A percentile compares a stretch with the other conserved stretches of the same genome.
phyloP scores from a whole-genome alignment of 2,797 vertebrate genomes.

The Erpetoichthys calabaricus region DNA sequence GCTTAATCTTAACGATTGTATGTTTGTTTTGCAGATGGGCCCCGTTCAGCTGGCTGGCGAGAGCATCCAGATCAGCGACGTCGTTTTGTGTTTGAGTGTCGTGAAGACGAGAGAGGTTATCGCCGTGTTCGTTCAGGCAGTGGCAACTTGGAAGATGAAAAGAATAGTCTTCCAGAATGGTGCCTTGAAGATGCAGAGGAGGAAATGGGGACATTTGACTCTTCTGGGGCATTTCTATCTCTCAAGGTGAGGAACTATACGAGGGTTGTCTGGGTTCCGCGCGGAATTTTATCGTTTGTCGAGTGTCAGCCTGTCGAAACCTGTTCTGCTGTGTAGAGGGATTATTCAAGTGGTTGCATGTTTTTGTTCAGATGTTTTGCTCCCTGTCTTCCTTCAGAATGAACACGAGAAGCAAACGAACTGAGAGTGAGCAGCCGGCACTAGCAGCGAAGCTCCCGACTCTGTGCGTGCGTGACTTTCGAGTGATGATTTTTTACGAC shows the following conservation, averaged over 20 bases:
- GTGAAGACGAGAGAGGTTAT: slow-evolving; percentile 80
- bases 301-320: too few species aligned
- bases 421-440: too few species aligned
- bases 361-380: too few species aligned
- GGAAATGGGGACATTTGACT: slow-evolving; percentile 97
- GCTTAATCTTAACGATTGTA: slow-evolving; percentile 14
- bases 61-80: slow-evolving; percentile 82
- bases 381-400: too few species aligned
- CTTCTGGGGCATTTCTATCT: slow-evolving; percentile 89
- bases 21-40: slow-evolving; percentile 48
- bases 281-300: too few species aligned
- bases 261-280: too few species aligned
- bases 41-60: slow-evolving; percentile 81
- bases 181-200: slow-evolving; percentile 94
- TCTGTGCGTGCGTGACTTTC: too few species aligned
- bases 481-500: too few species aligned
- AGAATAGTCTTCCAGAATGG: slow-evolving; percentile 92
- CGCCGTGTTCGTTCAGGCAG: slow-evolving; percentile 78
- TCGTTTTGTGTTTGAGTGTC: slow-evolving; percentile 85
- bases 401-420: too few species aligned
- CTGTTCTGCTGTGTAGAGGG: too few species aligned
- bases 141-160: slow-evolving; percentile 84
- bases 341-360: too few species aligned
- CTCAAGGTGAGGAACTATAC: slow-evolving; percentile 62
- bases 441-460: too few species aligned